Base-by-base conservation (phyloP, 2,113 vertebrate species). In the Aegotheles bennettii region DNA sequence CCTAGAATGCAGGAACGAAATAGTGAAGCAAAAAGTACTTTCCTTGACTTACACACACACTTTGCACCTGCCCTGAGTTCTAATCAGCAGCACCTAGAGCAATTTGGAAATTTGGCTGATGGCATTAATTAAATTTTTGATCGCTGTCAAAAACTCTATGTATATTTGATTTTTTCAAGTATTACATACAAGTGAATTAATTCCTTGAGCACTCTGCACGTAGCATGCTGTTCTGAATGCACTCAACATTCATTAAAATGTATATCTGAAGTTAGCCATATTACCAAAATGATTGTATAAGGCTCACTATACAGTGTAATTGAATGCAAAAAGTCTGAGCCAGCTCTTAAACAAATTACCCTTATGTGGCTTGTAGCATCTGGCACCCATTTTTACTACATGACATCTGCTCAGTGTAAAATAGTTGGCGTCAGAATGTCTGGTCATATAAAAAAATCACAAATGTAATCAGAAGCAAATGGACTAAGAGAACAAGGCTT, bases 361-460 rank as follows among this genome's bases (percentile, higher is more conserved):
- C 97, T 98, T 97, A 95, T 97, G 98, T 96, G 97, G 97, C 95
- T 97, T 96, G 94, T 96, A 97, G 98, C 97, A 98, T 98, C 98
- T 98, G 98, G 98, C 97, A 98, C 97, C 97, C 97, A 98, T 97
- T 97, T 98, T 98, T 98, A 98, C 97, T 98, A 97, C 97, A 98
- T 97, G 97, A 98, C 98, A 98, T 98, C 97, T 98, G 98, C 98
- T 98, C 96, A 97, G 97, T 98, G 97, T 98, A 98, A 98, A 98
- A 98, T 96, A 97, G 94, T 97, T 97, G 98, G 98, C 98, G 98
- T 98, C 98, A 98, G 97, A 97, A 97, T 98, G 98, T 98, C 98
- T 98, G 98, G 97, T 98, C 97, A 98, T 97, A 98, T 98, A 97
- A 97, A 97, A 97, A 97, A 97, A 98, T 98, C 97, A 98, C 97